Conservation (phyloP, 2,797 vertebrate species). For the Moxostoma hubbsi region DNA sequence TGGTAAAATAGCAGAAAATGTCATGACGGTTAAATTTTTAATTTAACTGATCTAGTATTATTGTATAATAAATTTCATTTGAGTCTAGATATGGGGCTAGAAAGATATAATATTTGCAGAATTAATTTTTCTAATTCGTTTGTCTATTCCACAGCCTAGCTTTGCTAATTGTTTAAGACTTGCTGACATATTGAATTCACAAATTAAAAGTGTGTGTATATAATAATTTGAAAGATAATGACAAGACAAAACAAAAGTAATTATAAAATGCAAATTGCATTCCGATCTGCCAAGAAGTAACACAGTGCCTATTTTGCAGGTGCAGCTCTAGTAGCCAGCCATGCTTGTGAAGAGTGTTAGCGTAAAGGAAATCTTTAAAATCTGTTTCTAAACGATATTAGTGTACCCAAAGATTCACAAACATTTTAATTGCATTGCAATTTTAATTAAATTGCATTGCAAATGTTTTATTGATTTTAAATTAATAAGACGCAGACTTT, state of each 20-base stretch:
- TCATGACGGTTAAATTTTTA: background rate
- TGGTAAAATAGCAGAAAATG: conserved; percentile 2
- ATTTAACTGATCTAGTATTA: background rate
- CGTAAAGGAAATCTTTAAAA: background rate
- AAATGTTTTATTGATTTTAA: background rate
- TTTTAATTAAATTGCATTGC: background rate
- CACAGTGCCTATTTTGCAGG: conserved; percentile 8
- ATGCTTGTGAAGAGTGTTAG: background rate
- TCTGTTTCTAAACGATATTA: background rate
- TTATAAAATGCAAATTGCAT: conserved; percentile 54
- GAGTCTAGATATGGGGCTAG: background rate
- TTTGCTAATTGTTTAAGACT: conserved; percentile 28
- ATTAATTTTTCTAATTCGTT: conserved; percentile 1
- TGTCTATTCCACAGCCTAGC: background rate
- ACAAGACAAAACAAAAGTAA: conserved; percentile 48
- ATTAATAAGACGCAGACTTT: too few species aligned
- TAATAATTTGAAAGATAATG: conserved; percentile 26
- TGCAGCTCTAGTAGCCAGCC: background rate
- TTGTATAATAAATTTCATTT: background rate
- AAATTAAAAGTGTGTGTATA: conserved; percentile 8
- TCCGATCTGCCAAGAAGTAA: background rate
- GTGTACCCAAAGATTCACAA: background rate
- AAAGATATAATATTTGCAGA: background rate
- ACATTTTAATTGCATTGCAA: background rate
- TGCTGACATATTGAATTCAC: conserved; percentile 22